A percentile compares a stretch with the other conserved stretches of the same genome.
phyloP scores from a whole-genome alignment of 2,797 vertebrate species.

The Phoebastria nigripes region DNA sequence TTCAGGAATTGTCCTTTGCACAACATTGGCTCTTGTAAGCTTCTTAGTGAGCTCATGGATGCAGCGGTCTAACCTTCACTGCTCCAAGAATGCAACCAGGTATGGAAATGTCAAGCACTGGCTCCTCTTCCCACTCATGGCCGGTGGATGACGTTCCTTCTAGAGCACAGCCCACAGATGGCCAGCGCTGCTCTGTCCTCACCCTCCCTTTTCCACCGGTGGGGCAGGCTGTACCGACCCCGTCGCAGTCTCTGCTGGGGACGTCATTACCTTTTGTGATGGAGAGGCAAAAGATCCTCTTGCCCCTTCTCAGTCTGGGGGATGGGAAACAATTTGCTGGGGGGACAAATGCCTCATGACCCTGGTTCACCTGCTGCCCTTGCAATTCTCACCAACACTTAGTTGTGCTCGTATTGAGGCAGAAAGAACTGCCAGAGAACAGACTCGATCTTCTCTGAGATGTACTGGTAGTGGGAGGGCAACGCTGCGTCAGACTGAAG shows the following conservation, averaged over 20 bases:
- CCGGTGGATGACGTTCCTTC: accelerated
- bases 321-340: not conserved
- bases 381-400: not conserved
- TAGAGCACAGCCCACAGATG: accelerated
- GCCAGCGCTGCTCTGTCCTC: not conserved
- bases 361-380: not conserved
- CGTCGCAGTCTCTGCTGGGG: accelerated
- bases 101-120: accelerated
- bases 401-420: accelerated
- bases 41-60: accelerated
- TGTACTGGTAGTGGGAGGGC: not conserved
- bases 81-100: not conserved
- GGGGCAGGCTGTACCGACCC: accelerated
- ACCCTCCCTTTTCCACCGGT: accelerated
- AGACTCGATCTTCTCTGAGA: not conserved
- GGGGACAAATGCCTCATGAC: not conserved
- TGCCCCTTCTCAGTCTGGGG: not conserved
- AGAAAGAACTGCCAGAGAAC: not conserved
- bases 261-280: accelerated
- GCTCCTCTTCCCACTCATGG: accelerated
- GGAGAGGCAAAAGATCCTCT: not conserved
- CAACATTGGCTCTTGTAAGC: not conserved
- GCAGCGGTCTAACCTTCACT: not conserved
- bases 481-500: accelerated
- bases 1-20: not conserved